phyloP scores from a whole-genome alignment of 2,797 vertebrate species.

The Tachyglossus aculeatus region DNA sequence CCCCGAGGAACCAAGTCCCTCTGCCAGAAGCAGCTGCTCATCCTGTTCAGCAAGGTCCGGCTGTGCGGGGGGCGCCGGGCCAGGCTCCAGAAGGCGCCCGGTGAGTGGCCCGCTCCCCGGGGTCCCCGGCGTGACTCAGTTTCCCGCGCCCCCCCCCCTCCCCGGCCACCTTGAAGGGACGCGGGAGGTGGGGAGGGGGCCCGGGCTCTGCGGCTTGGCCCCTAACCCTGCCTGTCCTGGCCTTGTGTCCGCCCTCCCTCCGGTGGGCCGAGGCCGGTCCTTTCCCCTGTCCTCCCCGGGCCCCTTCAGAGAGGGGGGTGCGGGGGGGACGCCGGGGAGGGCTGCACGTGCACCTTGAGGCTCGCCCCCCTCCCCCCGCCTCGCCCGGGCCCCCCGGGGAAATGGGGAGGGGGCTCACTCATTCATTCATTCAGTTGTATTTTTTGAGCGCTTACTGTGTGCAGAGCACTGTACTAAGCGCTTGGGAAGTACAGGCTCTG shows the following conservation, averaged over 20 bases:
- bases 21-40: conserved; percentile 90
- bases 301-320: neutral
- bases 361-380: no score
- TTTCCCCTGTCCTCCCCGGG: neutral
- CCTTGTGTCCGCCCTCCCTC: neutral
- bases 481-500: no score
- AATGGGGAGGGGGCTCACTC: no score
- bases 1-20: conserved; percentile 90
- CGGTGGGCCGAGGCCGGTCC: neutral
- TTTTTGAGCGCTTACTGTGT: no score
- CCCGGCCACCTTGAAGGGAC: no score
- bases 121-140: conserved; percentile 21
- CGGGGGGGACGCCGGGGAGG: rapidly evolving
- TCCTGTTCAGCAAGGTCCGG: conserved; percentile 89
- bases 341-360: no score
- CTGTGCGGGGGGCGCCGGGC: conserved; percentile 86
- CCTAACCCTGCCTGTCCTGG: conserved; percentile 25
- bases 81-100: conserved; percentile 83
- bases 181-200: no score
- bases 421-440: no score
- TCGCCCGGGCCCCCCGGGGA: no score
- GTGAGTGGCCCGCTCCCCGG: conserved; percentile 81
- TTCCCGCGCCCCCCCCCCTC: no score
- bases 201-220: conserved; percentile 32
- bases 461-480: no score